Evolutionary conservation across 2,797 vertebrate species (phyloP), one percentile per base, ranked within the genome.

Genomic region (Hippocampus kuda): DNA sequence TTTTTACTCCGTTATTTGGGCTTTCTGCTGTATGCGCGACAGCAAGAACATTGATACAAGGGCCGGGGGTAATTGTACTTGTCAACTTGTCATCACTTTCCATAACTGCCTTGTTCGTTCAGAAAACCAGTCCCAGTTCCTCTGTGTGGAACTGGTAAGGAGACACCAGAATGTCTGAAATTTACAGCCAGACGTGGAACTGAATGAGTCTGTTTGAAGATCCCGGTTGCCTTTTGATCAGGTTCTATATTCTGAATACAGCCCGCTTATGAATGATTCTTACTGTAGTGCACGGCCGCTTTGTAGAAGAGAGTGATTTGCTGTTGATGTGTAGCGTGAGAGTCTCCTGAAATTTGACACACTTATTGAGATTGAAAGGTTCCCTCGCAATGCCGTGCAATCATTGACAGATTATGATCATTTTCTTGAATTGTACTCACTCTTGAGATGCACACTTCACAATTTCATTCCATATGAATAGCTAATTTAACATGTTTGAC

Each of bases 201-300:
- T 27, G 27, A 49, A 49, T 51, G 42, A 66, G 24, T 66, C 42
- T 26, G 24, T 66, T 44, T 44, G 24, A 66, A 48, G 8, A 48
- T 66, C 41, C 75, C 65, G 63, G 76, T 76, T 83, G 80, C 77
- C 79, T 82, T 83, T 78, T 84, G 81, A 84, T 83, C 83, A 75
- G 70, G 74, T 69, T 71, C 65, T 84, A 83, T 83, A 81, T 83
- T 76, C 77, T 75, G 53, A 73, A 65, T 64, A 73, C 78, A 79
- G 78, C 76, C 70, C 64, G 72, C 70, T 67, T 72, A 72, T 80
- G 79, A 85, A 82, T 83, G 80, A 87, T 75, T 76, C 78, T 82
- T 79, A 83, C 76, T 78, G 76, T 81, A 74, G 77, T 68, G 68
- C 57, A 27, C 56, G 5, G 26, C 13, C 24, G 68, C 72, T 77